These are phyloP conservation scores for Boleophthalmus pectinirostris DNA, from an alignment of 2,113 vertebrate genomes.

Conservation along the genomic window DNA sequence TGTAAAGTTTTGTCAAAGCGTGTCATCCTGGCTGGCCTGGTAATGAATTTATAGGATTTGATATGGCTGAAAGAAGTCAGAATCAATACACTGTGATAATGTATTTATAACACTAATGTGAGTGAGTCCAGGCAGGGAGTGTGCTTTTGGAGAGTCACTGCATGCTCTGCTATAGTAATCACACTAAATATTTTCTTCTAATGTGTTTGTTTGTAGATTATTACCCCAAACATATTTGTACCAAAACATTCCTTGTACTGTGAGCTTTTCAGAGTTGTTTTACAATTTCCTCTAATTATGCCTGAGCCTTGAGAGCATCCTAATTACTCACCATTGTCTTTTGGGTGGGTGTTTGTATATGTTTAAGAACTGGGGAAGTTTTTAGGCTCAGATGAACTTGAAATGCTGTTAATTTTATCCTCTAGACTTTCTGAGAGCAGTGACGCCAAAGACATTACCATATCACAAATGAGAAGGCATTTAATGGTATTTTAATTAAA, in stretches of 20 bases:
- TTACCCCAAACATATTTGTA: not conserved
- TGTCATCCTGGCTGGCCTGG: too few species aligned
- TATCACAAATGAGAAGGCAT: conserved; percentile 54
- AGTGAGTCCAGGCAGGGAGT: too few species aligned
- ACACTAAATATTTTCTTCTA: not conserved
- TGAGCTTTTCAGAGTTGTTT: not conserved
- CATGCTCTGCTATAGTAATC: too few species aligned
- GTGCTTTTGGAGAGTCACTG: too few species aligned
- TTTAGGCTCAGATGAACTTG: conserved; percentile 42
- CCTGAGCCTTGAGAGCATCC: not conserved
- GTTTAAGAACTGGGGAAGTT: conserved; percentile 20
- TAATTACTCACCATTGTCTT: conserved; percentile 5
- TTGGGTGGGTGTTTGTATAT: conserved; percentile 22
- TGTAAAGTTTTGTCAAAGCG: too few species aligned
- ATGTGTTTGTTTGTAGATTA: not conserved
- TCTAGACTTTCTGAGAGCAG: conserved; percentile 26
- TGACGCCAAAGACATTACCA: conserved; percentile 49
- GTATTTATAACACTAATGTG: too few species aligned
- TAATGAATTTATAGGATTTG: not conserved
- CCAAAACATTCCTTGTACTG: too few species aligned
- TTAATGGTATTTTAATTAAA: conserved; percentile 59
- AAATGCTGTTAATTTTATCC: conserved; percentile 48
- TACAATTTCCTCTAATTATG: not conserved
- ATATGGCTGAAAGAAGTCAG: too few species aligned
- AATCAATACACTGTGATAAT: too few species aligned